These are phyloP conservation scores for Rhincodon typus DNA, from an alignment of 2,797 vertebrate genomes.

Conservation along the genomic window DNA sequence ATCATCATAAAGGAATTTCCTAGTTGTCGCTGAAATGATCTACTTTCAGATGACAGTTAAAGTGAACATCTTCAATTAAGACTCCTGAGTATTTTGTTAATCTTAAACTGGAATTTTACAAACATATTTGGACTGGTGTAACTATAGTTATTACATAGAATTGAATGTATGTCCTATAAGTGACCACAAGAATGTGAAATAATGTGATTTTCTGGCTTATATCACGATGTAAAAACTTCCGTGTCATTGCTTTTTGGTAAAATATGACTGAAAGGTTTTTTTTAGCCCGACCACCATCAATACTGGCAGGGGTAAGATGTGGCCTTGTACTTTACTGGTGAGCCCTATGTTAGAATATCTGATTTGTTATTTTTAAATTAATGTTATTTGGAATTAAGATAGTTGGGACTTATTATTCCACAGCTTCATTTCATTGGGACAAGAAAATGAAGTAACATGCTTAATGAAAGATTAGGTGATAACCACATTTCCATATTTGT, in stretches of 20 bases:
- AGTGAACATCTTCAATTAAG: neutral
- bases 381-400: neutral
- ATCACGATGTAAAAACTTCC: neutral
- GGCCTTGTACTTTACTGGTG: neutral
- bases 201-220: neutral
- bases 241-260: neutral
- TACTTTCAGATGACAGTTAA: neutral
- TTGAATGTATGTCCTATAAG: neutral
- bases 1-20: neutral
- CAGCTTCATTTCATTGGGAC: neutral
- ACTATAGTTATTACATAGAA: neutral
- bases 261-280: neutral
- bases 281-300: constrained; percentile 72
- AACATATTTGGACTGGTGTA: neutral
- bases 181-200: neutral
- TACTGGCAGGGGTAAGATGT: constrained; percentile 62
- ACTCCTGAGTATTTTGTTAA: neutral
- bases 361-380: neutral
- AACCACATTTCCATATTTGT: neutral
- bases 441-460: neutral
- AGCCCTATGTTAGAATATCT: neutral
- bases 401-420: neutral
- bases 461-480: neutral
- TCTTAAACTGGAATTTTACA: neutral
- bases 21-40: neutral